Base-by-base conservation (phyloP, 2,888 invertebrate species). In the Pachycephus smyrnensis region DNA sequence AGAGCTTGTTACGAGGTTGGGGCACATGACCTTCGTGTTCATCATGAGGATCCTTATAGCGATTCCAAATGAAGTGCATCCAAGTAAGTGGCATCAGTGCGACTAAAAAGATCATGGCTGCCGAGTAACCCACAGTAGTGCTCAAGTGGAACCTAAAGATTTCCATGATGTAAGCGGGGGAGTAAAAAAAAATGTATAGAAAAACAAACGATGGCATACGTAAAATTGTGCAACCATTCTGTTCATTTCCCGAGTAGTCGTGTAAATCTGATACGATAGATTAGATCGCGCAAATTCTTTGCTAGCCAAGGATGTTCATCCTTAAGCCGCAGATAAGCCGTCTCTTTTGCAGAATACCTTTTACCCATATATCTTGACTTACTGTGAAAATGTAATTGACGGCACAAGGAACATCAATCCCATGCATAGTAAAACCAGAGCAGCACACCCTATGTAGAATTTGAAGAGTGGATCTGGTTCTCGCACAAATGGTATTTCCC, bases 381-480 rank as follows among this genome's bases (percentile, higher is more conserved):
- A 94, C 94, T 91, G 90, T 11, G 92, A 91, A 81, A 93, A 87
- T 40, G 94, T 94, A 68, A 96, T 89, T 78, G 94, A 92, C 86
- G 96, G 95, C 73, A 96, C 93, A 12, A 94, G 85, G 77, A 94
- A 93, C 68, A 94, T 93, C 4, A 88, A 83, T 30, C 87, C 90
- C 87, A 93, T 92, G 78, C 94, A 93, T 23, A 94, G 80, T 73
- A 95, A 92, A 31, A 96, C 93, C 68, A 94, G 87, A 55, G 94
- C 91, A 55, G 94, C 93, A 83, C 94, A 93, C 1, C 94, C 91
- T 40, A 96, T 92, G 88, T 96, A 98, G 90, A 96, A 97, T 89
- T 97, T 97, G 88, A 97, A 96, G 82, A 98, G 93, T 0, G 96
- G 96, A 92, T 98, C 98, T 0, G 95, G 94, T 84, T 96, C 94